Base-by-base conservation (phyloP, 2,888 invertebrate species). In the Abrostola triplasia region DNA sequence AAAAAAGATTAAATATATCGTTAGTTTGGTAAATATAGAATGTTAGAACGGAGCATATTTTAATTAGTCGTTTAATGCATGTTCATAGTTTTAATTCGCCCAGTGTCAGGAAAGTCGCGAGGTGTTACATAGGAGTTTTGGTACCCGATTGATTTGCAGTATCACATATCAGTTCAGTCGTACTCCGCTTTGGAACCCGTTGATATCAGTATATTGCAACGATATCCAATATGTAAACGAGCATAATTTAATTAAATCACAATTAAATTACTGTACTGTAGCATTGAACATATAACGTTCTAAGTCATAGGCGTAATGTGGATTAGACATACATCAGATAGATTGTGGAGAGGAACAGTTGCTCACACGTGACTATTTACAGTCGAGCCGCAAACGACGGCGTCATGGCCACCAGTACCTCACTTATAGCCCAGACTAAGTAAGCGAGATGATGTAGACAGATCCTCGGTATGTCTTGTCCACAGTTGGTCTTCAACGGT, bases 21-120 rank as follows among this genome's bases (percentile, higher is more conserved):
- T 92, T 92, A 94, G 93, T 91, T 92, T 91, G 79, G 80, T 92
- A 92, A 91, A 86, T 88, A 84, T 92, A 92, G 88, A 81, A 84
- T 84, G 86, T 92, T 93, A 92, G 92, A 89, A 88, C 77, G 90
- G 84, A 90, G 84, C 87, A 90, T 93, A 93, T 92, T 93, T 92
- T 92, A 93, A 92, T 90, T 92, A 92, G 91, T 86, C 80, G 84
- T 91, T 92, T 92, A 92, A 90, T 93, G 91, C 92, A 92, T 93
- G 92, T 90, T 89, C 86, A 87, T 93, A 93, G 92, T 86, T 89
- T 85, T 92, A 91, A 90, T 87, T 86, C 81, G 87, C 86, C 85
- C 85, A 85, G 83, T 90, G 77, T 86, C 80, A 77, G 83, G 80
- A 81, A 75, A 80, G 79, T 85, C 83, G 86, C 83, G 81, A 84